Evolutionary conservation across 1,140 invertebrate genomes (phyloP).

Genomic region (Bombus polaris): DNA sequence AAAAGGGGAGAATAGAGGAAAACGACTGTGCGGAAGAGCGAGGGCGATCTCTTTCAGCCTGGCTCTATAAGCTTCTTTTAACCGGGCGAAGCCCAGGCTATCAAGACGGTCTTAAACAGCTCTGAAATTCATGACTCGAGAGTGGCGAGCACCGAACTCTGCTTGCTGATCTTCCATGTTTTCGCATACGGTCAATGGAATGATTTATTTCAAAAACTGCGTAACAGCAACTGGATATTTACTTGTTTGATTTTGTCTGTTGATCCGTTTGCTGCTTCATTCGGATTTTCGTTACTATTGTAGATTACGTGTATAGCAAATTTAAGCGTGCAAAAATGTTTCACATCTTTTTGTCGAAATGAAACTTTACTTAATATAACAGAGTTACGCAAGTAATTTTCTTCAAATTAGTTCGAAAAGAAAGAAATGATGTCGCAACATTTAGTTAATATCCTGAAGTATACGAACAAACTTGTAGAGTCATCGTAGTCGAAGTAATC

Average conservation of each 20-base stretch:
- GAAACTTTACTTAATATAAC: too few species aligned
- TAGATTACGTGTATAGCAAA: too few species aligned
- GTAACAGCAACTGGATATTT: not conserved
- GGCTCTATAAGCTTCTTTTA: constrained; percentile 47
- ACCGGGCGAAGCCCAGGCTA: constrained; percentile 12
- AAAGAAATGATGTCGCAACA: not conserved
- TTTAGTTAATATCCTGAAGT: not conserved
- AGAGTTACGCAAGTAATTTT: not conserved
- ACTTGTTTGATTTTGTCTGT: not conserved
- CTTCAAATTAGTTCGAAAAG: not conserved
- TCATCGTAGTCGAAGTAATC: not conserved
- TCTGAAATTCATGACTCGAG: constrained; percentile 45
- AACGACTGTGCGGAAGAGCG: not conserved
- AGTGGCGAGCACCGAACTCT: not conserved
- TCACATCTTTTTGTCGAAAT: too few species aligned
- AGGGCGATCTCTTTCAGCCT: constrained; percentile 27
- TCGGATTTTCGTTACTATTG: too few species aligned
- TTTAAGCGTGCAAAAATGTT: too few species aligned
- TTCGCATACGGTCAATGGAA: not conserved
- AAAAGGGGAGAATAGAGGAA: constrained; percentile 1
- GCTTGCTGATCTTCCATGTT: constrained; percentile 30
- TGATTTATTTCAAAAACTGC: not conserved
- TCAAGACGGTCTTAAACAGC: constrained; percentile 44
- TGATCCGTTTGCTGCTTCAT: too few species aligned
- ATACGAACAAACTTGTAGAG: not conserved